Conservation (phyloP, 2,797 vertebrate genomes). For the Austrolebias charrua region DNA sequence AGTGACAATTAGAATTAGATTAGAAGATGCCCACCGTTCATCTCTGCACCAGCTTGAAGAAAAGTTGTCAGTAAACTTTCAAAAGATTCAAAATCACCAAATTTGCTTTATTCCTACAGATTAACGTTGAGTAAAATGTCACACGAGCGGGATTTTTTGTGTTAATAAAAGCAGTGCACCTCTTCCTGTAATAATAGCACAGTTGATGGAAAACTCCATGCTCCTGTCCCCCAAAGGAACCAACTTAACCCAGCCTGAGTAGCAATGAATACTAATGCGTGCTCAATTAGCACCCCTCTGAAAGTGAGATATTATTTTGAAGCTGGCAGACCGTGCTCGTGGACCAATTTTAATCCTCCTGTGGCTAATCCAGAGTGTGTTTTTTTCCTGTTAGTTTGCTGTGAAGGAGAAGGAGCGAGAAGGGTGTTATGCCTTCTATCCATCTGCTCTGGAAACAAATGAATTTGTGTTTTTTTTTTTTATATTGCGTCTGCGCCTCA, state of each 20-base stretch:
- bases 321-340: conserved; percentile 9
- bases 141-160: conserved; percentile 27
- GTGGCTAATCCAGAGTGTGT: conserved; percentile 44
- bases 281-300: conserved; percentile 65
- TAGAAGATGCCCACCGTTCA: conserved; percentile 6
- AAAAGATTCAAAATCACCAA: background rate
- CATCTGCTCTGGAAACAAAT: conserved; percentile 66
- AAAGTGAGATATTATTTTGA: conserved; percentile 64
- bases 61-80: conserved; percentile 10
- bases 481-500: conserved; percentile 40
- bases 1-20: too few relatives aligned
- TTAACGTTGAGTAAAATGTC: conserved; percentile 25
- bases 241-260: conserved; percentile 47
- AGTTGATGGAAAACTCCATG: conserved; percentile 50
- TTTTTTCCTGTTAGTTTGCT: conserved; percentile 29
- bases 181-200: conserved; percentile 46
- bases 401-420: conserved; percentile 28
- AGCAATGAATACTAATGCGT: conserved; percentile 70
- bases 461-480: conserved; percentile 64
- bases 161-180: conserved; percentile 41
- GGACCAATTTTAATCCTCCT: conserved; percentile 49
- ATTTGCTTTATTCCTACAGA: conserved; percentile 27
- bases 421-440: conserved; percentile 38
- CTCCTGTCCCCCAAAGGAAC: conserved; percentile 50
- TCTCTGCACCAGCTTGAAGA: conserved; percentile 28